Percentiles rank a stretch among this genome's conserved stretches.
phyloP scores from a whole-genome alignment of 2,888 invertebrate genomes.

The Lasius fuliginosus region DNA sequence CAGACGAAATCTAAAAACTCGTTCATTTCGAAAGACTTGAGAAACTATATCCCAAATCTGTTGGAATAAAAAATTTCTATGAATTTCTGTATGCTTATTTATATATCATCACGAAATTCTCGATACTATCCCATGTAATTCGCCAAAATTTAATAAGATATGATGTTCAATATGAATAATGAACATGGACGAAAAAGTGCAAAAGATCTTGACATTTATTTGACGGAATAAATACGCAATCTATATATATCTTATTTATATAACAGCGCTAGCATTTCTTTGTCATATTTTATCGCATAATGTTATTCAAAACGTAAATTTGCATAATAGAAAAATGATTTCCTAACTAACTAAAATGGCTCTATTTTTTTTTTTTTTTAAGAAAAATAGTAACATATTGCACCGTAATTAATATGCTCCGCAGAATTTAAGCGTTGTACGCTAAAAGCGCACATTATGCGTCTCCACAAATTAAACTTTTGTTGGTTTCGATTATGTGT shows the following conservation, averaged over 20 bases:
- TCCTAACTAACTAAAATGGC: constrained; percentile 16
- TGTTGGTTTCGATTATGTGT: neutral
- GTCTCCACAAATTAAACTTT: constrained; percentile 9
- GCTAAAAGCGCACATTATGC: constrained; percentile 22
- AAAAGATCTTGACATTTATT: constrained; percentile 1
- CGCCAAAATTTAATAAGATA: neutral
- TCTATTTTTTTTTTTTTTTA: neutral
- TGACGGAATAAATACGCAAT: neutral
- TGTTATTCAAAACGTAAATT: neutral
- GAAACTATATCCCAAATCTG: neutral
- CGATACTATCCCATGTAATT: neutral
- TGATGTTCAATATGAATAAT: neutral
- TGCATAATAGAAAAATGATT: neutral
- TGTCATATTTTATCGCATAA: constrained; percentile 7
- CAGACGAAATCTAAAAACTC: neutral
- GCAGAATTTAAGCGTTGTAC: neutral
- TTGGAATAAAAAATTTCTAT: neutral
- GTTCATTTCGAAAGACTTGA: neutral
- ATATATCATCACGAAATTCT: constrained; percentile 21
- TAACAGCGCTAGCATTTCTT: neutral
- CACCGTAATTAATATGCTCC: constrained; percentile 55
- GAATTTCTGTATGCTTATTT: neutral
- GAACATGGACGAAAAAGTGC: neutral
- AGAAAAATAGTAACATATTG: constrained; percentile 62
- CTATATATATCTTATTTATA: neutral